Base-by-base conservation (phyloP, 2,797 vertebrate genomes). In the Zenarchopterus dispar region DNA sequence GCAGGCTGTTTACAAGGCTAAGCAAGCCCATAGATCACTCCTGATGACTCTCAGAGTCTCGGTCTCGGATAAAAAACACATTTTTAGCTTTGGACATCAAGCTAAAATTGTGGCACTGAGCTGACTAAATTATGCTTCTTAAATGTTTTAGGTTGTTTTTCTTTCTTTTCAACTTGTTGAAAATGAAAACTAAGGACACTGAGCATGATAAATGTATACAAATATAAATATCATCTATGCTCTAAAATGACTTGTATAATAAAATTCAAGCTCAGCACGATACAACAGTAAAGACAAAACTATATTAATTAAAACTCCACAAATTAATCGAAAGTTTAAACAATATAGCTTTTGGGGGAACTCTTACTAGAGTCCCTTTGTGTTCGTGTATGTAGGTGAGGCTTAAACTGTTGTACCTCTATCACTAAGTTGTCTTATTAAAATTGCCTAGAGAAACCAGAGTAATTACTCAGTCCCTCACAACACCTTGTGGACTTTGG, bases 401-500 rank as follows among this genome's bases (percentile, higher is more conserved):
- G 56, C 19, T 15, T 45, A 57, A 6, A 31, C 16, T 51, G 13
- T 23, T 57, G 26, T 31, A 31, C 54, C 63, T 72, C 74, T 42
- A 59, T 84, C 85, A 84, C 57, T 22, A 78, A 85, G 74, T 75
- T 26, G 26, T 78, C 70, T 80, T 86, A 91, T 88, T 94, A 93
- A 89, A 89, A 47, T 75, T 78, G 85, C 86, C 82, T 84, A 84
- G 83, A 81, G 87, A 92, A 91, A 88, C 62, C 64, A 75, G 77
- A 69, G 18, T 87, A 93, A 94, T 91, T 93, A 91, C 84, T 66
- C 75, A 85, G 85, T 82, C 81, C 78, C 82, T 92, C 84, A 88
- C 73, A 74, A 80, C 91, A 93, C 85, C 81, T 92, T 85, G 85
- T 89, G 84, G 90, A 93, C 88, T 89, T 86, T 87, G 84, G 88